These are phyloP conservation scores for Gallinago stenura DNA, from an alignment of 2,797 vertebrate species.

Conservation along the genomic window DNA sequence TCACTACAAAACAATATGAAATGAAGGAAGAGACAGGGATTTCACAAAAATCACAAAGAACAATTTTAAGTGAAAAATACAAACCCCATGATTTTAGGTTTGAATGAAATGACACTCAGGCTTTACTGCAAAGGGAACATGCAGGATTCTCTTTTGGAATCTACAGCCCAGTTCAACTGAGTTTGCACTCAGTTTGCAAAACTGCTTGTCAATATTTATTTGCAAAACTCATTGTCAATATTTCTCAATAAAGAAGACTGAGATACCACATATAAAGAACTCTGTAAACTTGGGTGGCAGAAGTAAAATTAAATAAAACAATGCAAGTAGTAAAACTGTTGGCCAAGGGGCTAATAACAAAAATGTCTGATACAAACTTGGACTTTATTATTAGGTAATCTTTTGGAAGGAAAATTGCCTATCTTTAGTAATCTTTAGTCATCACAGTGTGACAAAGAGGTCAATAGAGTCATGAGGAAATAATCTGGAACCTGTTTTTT, in stretches of 20 bases:
- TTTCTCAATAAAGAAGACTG: neutral
- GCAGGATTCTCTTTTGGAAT: neutral
- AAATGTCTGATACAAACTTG: neutral
- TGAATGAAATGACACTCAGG: neutral
- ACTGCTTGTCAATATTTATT: neutral
- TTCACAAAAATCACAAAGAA: neutral
- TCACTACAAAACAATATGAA: neutral
- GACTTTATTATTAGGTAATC: neutral
- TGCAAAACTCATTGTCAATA: neutral
- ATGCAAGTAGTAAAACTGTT: neutral
- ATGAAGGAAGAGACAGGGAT: neutral
- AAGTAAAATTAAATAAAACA: neutral
- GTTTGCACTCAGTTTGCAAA: neutral
- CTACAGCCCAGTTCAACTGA: neutral
- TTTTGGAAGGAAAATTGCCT: neutral
- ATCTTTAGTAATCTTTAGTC: neutral
- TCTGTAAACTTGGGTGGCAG: neutral
- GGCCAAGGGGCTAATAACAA: neutral
- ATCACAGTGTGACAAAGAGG: neutral
- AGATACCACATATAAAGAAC: neutral
- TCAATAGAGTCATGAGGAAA: neutral
- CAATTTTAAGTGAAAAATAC: neutral
- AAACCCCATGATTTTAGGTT: neutral
- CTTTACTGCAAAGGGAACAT: neutral
- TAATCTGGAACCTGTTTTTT: neutral